Evolutionary conservation across 2,888 invertebrate genomes (phyloP), one percentile per base, ranked within the genome.

Genomic region (Pristionchus fissidentatus): DNA sequence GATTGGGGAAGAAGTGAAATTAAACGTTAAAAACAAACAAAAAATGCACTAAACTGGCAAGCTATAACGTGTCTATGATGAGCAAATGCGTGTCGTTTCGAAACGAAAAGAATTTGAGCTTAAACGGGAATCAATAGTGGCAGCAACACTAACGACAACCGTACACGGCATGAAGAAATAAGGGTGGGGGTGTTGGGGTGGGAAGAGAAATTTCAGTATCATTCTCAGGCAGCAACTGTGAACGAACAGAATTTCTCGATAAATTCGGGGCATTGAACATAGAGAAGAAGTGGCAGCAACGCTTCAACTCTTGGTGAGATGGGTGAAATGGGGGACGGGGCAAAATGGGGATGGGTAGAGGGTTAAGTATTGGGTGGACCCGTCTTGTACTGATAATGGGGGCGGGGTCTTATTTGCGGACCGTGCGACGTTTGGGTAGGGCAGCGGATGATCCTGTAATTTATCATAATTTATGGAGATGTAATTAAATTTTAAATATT

Each of bases 371-470:
- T 22, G n/a, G 26, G 60, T 32, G 43, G 38, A 78, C 55, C 52
- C 57, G 78, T 55, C 66, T 66, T 66, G 66, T 13, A 66, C 38
- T 66, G 66, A 66, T 38, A n/a, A 15, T 13, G 75, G 43, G 73
- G 55, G 32, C 3, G 78, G 32, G 22, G 57, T 60, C 62, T 70
- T 26, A 82, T 43, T 82, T 79, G 80, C 83, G 84, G 77, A 81
- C 87, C 87, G 88, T 87, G 85, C 88, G 87, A 77, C 87, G 85
- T 86, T 88, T 87, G 83, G 87, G 88, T 83, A 88, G 86, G 78
- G 88, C 88, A 84, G 88, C 88, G 66, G 88, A 88, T 78, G 87
- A 87, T 84, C 88, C 88, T 87, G 84, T 22, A 87, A 83, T 22
- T 4, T n/a, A 60, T 10, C 8, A 35, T 52, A 38, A 70, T 70